A percentile compares a stretch with the other conserved stretches of the same genome.
Conservation (phyloP, 2,797 vertebrate species). For the Semotilus atromaculatus region DNA sequence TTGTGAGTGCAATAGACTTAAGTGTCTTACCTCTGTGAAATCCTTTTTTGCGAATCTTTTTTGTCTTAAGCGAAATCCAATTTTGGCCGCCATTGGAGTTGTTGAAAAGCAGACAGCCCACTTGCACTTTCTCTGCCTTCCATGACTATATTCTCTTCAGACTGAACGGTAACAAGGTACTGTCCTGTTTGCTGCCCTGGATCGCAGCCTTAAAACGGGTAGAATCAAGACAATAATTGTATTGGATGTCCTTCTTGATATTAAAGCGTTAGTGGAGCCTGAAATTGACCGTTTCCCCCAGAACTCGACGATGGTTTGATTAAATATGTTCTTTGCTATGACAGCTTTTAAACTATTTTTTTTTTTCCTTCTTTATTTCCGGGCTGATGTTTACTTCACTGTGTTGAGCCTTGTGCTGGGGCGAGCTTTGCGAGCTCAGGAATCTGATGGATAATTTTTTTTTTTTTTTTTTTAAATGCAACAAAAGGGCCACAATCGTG, state of each 20-base stretch:
- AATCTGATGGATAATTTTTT: constrained; percentile 54
- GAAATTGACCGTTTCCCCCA: constrained; percentile 72
- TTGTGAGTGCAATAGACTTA: constrained; percentile 78
- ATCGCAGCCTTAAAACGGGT: constrained; percentile 80
- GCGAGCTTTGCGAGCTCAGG: constrained; percentile 70
- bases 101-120: constrained; percentile 81
- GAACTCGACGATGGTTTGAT: constrained; percentile 79
- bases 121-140: constrained; percentile 84
- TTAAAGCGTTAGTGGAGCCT: constrained; percentile 81
- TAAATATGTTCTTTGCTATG: constrained; percentile 76
- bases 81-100: constrained; percentile 54
- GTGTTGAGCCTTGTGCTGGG: constrained; percentile 68
- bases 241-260: constrained; percentile 80
- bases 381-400: constrained; percentile 70
- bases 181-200: constrained; percentile 78
- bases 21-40: constrained; percentile 67
- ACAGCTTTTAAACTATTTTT: constrained; percentile 63
- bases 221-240: constrained; percentile 84
- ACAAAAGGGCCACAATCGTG: constrained; percentile 51
- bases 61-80: constrained; percentile 57
- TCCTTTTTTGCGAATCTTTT: constrained; percentile 62
- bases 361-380: constrained; percentile 62
- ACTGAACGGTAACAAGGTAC: constrained; percentile 82
- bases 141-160: constrained; percentile 75
- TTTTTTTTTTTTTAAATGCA: constrained; percentile 37